A percentile compares a stretch with the other conserved stretches of the same genome.
phyloP scores from a whole-genome alignment of 2,113 vertebrate species.

The Syngnathus floridae region DNA sequence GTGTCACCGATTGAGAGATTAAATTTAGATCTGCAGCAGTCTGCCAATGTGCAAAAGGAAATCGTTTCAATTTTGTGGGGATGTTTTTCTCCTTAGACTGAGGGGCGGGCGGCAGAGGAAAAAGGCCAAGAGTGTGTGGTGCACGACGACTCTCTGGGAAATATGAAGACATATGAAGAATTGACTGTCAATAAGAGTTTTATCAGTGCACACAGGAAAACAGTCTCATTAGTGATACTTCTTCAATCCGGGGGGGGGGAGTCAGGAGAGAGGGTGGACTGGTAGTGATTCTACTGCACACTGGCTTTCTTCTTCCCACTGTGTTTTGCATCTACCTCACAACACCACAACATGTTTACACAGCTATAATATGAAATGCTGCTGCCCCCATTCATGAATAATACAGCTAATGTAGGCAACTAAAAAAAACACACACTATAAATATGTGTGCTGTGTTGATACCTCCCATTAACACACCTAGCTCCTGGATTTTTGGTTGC shows the following conservation, averaged over 20 bases:
- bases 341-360: conserved; percentile 49
- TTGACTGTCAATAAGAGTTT: conserved; percentile 64
- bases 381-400: conserved; percentile 44
- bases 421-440: conserved; percentile 23
- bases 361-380: conserved; percentile 39
- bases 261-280: too few species aligned
- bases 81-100: conserved; percentile 78
- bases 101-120: conserved; percentile 72
- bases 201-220: conserved; percentile 70
- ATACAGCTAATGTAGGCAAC: conserved; percentile 31
- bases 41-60: conserved; percentile 14
- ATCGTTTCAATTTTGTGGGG: conserved; percentile 39
- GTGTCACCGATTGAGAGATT: conserved; percentile 12
- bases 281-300: conserved; percentile 44
- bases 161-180: conserved; percentile 78
- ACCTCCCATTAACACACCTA: conserved; percentile 39
- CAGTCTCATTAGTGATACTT: conserved; percentile 59
- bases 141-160: conserved; percentile 70
- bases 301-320: conserved; percentile 40
- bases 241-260: conserved; percentile 54
- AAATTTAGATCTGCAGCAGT: conserved; percentile 5
- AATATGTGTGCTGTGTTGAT: conserved; percentile 46
- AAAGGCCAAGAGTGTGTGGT: conserved; percentile 67
- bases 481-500: conserved; percentile 39
- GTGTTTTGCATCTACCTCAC: conserved; percentile 66